phyloP scores from a whole-genome alignment of 2,113 vertebrate species.

The Heterocephalus glaber region DNA sequence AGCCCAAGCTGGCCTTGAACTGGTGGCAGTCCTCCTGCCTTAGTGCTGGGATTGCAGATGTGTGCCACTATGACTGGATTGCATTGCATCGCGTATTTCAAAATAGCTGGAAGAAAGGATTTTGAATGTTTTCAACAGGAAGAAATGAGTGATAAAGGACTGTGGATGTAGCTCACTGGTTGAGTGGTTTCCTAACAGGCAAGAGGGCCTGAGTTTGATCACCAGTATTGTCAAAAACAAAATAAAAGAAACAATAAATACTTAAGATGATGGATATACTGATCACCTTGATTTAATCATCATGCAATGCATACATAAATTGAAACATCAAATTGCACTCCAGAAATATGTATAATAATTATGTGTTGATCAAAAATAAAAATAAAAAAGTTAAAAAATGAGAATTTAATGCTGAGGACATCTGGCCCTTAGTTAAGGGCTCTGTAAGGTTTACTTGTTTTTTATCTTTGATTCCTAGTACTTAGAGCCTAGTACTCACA shows the following conservation, averaged over 20 bases:
- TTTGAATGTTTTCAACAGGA: background rate
- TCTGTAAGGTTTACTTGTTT: background rate
- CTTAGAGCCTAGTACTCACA: background rate
- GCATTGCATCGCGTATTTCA: background rate
- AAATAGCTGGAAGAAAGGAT: background rate
- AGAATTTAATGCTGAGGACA: background rate
- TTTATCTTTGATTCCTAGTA: background rate
- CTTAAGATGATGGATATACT: background rate
- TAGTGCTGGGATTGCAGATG: background rate
- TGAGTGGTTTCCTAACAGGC: background rate
- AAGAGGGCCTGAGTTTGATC: background rate
- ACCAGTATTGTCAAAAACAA: background rate
- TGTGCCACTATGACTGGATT: background rate
- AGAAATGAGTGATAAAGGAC: background rate
- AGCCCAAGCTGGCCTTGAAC: background rate
- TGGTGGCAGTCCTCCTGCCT: background rate
- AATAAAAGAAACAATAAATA: too few species aligned
- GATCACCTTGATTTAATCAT: background rate
- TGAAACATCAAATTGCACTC: background rate
- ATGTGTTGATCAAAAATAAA: background rate
- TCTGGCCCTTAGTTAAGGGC: background rate
- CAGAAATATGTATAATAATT: background rate
- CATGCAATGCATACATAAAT: background rate
- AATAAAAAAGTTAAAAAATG: background rate
- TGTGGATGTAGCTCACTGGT: background rate